Base-by-base conservation (phyloP, 1,140 invertebrate genomes). In the Drosophila murphyi region DNA sequence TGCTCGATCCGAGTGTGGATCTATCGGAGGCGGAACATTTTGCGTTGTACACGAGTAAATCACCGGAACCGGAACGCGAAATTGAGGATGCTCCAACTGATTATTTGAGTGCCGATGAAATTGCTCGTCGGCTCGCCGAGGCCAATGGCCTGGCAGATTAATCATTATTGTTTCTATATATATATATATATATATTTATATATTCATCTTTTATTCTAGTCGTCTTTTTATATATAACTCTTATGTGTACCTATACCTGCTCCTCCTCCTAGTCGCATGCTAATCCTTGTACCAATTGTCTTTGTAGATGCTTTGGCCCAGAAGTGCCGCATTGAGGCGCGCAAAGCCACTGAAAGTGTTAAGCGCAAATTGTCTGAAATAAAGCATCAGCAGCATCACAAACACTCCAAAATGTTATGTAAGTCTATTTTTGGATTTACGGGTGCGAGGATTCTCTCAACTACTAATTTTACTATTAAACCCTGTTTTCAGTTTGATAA, bases 21-120 rank as follows among this genome's bases (percentile, higher is more conserved):
- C 91, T 97, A 12, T 97, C 96, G 1, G 96, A 97, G 76, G 96
- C 96, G 0, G 97, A 97, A 88, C 96, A 97, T 90, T 97, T 97
- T 92, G 97, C 96, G 35, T 92, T 97, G 32, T 97, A 97, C 72
- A 97, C 96, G 70, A 95, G 95, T 41, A 95, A 97, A 79, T 96
- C 96, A 4, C 96, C 96, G 7, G 96, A 96, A 86, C 96, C 96
- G 1, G 97, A 96, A 12, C 71, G 71, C 0, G 95, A 94, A n/a
- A 96, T 96, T 2, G 96, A 97, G 86, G 97, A 97, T 81, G 96
- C 97, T 78, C 95, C 94, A 8, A 94, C 94, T 8, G 95, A 95
- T 89, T 80, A 91, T 10, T 72, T 92, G 4, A 86, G 83, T 37
- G 80, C 89, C 2, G 89, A 92, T 54, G 92, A 92, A 61, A 90